Evolutionary conservation across 1,140 invertebrate species (phyloP), one percentile per base, ranked within the genome.

Genomic region (Drosophila bocqueti): DNA sequence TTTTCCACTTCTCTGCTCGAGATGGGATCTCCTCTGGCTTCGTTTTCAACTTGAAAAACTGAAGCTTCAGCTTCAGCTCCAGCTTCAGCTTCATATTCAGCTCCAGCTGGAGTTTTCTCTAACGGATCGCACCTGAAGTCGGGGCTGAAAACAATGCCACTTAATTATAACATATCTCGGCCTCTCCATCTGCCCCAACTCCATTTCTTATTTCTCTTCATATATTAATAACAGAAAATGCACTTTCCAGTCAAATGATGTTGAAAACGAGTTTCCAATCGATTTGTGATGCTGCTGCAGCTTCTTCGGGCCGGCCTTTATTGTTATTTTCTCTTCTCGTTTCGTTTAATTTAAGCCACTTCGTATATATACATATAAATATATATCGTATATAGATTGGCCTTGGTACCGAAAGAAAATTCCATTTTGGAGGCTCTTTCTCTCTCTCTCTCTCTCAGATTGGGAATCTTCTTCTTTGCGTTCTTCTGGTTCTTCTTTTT

Each of bases 261-360:
- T 72, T 72, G 45, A 72, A 73, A 73, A 73, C 69, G 67, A 73
- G 69, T 73, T 73, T 73, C 54, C 67, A 73, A 73, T 73, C 69
- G 67, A 73, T 73, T 73, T 60, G 54, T 66, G 60, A 67, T 47
- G 45, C 46, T 60, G 52, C n/a, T 31, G 60, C 34, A 54, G 40
- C 29, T 54, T 54, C 55, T 61, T 52, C 50, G 40, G 5, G 34
- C 31, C 29, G 11, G 43, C 47, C 18, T 72, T 71, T 73, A 52
- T 60, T 59, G 43, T 71, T 73, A 50, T 73, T 74, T 72, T 74
- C 57, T 73, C 55, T 45, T 50, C 47, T 81, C 55, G 59, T 64
- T 80, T 75, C 65, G 60, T 71, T 84, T 72, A 84, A 84, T 76
- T 72, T 80, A 80, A 81, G 77, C 77, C 79, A 81, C 77, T 81